Evolutionary conservation across 2,888 invertebrate species (phyloP).

Genomic region (Acleris holmiana): DNA sequence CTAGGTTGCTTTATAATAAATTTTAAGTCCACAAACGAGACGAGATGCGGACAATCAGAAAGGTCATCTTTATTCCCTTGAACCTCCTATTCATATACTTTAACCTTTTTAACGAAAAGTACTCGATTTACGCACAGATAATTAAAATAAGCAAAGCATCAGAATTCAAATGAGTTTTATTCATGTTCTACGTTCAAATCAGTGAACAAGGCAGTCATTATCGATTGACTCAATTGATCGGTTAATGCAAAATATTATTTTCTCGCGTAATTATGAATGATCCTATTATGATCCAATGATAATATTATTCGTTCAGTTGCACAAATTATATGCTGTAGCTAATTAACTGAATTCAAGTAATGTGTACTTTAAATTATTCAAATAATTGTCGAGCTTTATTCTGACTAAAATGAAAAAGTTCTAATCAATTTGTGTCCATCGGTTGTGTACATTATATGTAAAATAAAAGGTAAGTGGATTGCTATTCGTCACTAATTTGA

Average conservation of each 20-base stretch:
- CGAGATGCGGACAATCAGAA: conserved; percentile 73
- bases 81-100: conserved; percentile 61
- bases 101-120: conserved; percentile 8
- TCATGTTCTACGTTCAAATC: no score
- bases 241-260: neutral
- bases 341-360: neutral
- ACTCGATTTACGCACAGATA: neutral
- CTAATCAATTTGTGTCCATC: no score
- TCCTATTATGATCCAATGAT: conserved; percentile 12
- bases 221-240: neutral
- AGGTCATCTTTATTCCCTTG: conserved; percentile 77
- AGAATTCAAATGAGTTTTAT: no score
- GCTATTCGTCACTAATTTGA: no score
- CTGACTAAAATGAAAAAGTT: no score
- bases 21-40: conserved; percentile 60
- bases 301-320: neutral
- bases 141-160: no score
- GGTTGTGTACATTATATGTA: no score
- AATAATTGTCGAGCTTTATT: no score
- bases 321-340: neutral
- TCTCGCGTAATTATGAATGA: conserved; percentile 4
- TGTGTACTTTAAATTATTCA: no score
- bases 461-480: no score
- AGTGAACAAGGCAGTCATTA: no score
- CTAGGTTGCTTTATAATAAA: conserved; percentile 36